Conservation (phyloP, 1,140 invertebrate genomes). For the Arion vulgaris region DNA sequence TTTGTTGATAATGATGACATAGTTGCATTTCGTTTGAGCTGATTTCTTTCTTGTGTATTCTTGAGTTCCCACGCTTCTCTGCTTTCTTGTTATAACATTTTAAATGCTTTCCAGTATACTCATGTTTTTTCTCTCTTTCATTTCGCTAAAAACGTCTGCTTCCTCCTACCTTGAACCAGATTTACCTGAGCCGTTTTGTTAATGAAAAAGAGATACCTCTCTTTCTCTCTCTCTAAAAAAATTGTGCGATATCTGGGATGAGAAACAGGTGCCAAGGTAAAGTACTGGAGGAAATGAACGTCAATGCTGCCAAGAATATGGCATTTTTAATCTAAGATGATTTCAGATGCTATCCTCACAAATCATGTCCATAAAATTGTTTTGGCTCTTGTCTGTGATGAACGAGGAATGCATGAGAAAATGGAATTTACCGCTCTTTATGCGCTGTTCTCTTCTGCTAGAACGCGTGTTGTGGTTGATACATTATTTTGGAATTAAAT, state of each 20-base stretch:
- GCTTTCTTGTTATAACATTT: slow-evolving; percentile 14
- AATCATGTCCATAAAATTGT: neutral
- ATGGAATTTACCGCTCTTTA: neutral
- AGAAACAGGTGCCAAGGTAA: slow-evolving; percentile 3
- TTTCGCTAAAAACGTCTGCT: neutral
- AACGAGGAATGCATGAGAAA: neutral
- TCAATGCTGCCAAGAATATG: neutral
- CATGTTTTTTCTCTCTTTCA: neutral
- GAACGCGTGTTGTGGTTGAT: no score
- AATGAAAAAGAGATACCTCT: neutral
- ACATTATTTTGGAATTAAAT: no score
- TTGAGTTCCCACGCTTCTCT: slow-evolving; percentile 27
- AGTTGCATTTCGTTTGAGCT: neutral
- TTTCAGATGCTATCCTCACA: neutral
- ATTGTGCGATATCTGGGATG: neutral
- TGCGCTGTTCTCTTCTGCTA: no score
- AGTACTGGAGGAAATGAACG: neutral
- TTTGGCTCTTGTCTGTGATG: neutral
- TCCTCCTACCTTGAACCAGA: neutral
- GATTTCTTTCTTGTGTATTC: neutral
- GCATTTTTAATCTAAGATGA: neutral
- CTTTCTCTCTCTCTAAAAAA: slow-evolving; percentile 10
- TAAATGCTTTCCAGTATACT: neutral
- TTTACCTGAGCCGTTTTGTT: neutral
- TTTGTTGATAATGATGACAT: neutral